These are phyloP conservation scores for Drosophila demipolita DNA, from an alignment of 2,888 invertebrate genomes.

Conservation along the genomic window DNA sequence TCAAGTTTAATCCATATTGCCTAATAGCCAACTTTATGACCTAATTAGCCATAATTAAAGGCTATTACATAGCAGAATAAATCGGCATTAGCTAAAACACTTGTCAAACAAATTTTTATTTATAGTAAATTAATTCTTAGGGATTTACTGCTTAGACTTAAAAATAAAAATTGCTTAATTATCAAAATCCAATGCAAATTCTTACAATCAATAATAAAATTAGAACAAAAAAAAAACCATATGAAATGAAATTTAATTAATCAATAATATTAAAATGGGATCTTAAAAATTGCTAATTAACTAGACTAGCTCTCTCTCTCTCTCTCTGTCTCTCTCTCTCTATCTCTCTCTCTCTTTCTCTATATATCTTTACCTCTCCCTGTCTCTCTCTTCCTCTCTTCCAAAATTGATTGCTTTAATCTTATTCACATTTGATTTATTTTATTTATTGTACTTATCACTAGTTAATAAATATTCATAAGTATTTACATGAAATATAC, in stretches of 20 bases:
- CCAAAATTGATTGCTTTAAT: too few relatives aligned
- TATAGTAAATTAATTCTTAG: not conserved
- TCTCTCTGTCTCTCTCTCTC: not conserved
- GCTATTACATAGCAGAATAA: slow-evolving; percentile 11
- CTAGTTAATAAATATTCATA: slow-evolving; percentile 23
- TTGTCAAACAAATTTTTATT: slow-evolving; percentile 15
- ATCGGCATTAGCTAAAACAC: not conserved
- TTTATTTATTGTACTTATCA: slow-evolving; percentile 20
- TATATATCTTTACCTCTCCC: not conserved
- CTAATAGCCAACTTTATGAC: slow-evolving; percentile 3
- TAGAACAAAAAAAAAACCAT: not conserved
- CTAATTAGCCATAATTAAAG: slow-evolving; percentile 39
- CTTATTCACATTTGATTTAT: not conserved
- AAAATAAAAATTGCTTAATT: not conserved
- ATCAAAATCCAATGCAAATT: not conserved
- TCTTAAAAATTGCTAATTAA: not conserved
- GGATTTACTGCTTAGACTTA: not conserved
- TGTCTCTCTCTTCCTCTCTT: too few relatives aligned
- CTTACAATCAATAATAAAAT: not conserved
- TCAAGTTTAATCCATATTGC: slow-evolving; percentile 42
- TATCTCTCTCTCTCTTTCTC: too few relatives aligned
- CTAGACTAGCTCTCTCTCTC: not conserved
- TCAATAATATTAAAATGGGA: not conserved
- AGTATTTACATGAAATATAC: slow-evolving; percentile 43
- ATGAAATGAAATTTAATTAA: not conserved